Base-by-base conservation (phyloP, 2,797 vertebrate genomes). In the Tokudaia muenninki region DNA sequence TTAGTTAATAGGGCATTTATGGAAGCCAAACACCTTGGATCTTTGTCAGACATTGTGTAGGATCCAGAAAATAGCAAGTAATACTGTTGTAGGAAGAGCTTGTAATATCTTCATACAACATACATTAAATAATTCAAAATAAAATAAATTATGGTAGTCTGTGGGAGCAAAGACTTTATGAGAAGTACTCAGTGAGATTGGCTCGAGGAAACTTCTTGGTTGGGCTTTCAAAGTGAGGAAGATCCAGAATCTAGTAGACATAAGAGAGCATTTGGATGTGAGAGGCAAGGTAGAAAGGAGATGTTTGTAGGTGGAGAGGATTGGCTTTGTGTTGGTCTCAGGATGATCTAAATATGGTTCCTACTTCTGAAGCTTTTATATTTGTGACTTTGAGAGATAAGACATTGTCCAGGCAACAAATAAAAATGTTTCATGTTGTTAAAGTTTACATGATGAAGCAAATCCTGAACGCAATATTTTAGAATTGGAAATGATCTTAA, bases 381-480 rank as follows among this genome's bases (percentile, higher is more conserved):
- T 75, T 88, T 92, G 13, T 89, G 95, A 96, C 41, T 61, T 78
- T 63, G 31, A 19, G 47, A 90, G 82, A 13, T 47, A 80, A 70
- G 3, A 41, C 17, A 88, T 8, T 16, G 3, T 81, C 7, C 1
- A 88, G n/a, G 34, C 24, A 92, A 44, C 44, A 91, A 77, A 80
- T 11, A 37, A 55, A 87, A 37, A 63, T 37, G 21, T 41, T 87
- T 79, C 90, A 6, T 8, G 21, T 50, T 41, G 10, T 12, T 80
- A 21, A 93, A 79, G 16, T 93, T 95, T 93, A 92, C n/a, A 86
- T 47, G n/a, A 96, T 80, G 75, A 80, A 90, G 72, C 61, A 89
- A 91, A 59, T 79, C 12, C 31, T 89, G 61, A 37, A n/a, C n/a
- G 79, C 44, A 89, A 10, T 79, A 87, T 94, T 91, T 96, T 82